Evolutionary conservation across 2,113 vertebrate genomes (phyloP).

Genomic region (Mirounga angustirostris): DNA sequence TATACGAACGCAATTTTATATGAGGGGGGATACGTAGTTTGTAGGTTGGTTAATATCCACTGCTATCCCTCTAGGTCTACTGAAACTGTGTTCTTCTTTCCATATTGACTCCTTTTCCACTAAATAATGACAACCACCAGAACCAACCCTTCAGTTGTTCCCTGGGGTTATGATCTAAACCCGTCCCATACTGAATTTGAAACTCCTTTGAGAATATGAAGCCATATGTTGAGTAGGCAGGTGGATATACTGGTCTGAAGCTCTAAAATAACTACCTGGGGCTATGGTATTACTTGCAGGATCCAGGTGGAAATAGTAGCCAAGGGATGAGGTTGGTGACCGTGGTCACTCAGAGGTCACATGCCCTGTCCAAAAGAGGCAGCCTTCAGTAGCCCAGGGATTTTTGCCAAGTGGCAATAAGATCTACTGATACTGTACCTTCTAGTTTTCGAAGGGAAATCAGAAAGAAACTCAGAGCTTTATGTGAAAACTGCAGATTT

Average conservation of each 20-base stretch:
- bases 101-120: not conserved
- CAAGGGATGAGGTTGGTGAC: not conserved
- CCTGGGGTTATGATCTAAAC: not conserved
- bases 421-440: not conserved
- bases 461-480: not conserved
- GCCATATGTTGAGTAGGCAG: not conserved
- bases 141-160: not conserved
- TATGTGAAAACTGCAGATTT: not conserved
- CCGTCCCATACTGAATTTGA: not conserved
- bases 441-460: not conserved
- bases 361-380: no score
- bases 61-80: not conserved
- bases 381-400: not conserved
- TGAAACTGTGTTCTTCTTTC: not conserved
- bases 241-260: not conserved
- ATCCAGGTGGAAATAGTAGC: not conserved
- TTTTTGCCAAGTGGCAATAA: not conserved
- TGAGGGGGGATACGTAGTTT: not conserved
- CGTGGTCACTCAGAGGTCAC: not conserved
- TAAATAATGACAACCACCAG: not conserved
- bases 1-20: not conserved
- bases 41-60: not conserved
- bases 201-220: not conserved
- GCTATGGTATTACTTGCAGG: not conserved
- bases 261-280: not conserved